phyloP scores from a whole-genome alignment of 2,797 vertebrate species.

The Percopsis omiscomaycus region DNA sequence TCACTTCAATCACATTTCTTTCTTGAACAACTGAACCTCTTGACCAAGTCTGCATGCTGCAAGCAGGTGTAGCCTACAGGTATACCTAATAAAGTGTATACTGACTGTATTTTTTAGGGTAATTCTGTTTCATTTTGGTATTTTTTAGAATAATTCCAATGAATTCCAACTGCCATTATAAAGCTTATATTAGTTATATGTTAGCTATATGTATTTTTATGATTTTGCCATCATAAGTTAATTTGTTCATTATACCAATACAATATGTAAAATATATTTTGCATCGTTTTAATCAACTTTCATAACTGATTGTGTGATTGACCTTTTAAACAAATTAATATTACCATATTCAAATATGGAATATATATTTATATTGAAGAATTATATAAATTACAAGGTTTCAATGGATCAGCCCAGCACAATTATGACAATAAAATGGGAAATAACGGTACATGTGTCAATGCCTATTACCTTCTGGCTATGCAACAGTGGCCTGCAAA shows the following conservation, averaged over 20 bases:
- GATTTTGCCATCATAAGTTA: slow-evolving; percentile 41
- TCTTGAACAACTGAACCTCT: too few relatives aligned
- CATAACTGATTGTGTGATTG: slow-evolving; percentile 41
- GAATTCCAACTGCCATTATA: slow-evolving; percentile 41
- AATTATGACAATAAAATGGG: slow-evolving; percentile 52
- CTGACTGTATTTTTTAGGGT: slow-evolving; percentile 37
- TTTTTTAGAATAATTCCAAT: too few relatives aligned
- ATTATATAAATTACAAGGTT: slow-evolving; percentile 34
- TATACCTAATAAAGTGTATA: slow-evolving; percentile 40
- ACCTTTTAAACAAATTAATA: slow-evolving; percentile 28
- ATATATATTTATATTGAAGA: slow-evolving; percentile 33
- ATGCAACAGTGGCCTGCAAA: neutral
- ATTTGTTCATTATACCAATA: slow-evolving; percentile 48
- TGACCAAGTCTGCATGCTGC: too few relatives aligned
- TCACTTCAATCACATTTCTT: too few relatives aligned
- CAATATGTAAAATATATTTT: slow-evolving; percentile 53
- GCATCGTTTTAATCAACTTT: slow-evolving; percentile 55
- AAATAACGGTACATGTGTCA: slow-evolving; percentile 30
- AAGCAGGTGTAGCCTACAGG: neutral
- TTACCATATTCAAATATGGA: slow-evolving; percentile 35
- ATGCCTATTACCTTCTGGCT: slow-evolving; percentile 6
- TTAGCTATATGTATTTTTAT: slow-evolving; percentile 45
- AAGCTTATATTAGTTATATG: slow-evolving; percentile 31
- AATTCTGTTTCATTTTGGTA: neutral
- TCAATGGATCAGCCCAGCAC: slow-evolving; percentile 27